A percentile compares a stretch with the other conserved stretches of the same genome.
Evolutionary conservation across 2,888 invertebrate species (phyloP).

Genomic region (Meganola albula): DNA sequence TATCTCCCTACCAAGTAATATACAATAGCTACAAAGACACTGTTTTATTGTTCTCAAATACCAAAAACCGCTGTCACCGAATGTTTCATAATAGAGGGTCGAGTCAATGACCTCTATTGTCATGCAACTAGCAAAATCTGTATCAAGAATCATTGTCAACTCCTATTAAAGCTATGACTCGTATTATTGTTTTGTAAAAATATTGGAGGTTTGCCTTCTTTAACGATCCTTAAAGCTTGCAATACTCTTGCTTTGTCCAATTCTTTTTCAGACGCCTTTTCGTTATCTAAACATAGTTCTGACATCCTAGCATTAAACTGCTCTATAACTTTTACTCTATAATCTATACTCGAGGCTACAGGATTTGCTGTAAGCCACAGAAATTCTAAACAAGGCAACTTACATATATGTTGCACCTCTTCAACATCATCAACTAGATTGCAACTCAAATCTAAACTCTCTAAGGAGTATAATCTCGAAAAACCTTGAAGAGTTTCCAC

Average conservation of each 20-base stretch:
- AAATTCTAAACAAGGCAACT: conserved; percentile 91
- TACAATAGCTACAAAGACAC: no score
- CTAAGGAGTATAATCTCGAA: conserved; percentile 90
- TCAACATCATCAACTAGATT: conserved; percentile 89
- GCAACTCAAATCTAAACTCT: conserved; percentile 90
- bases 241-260: conserved; percentile 94
- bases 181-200: conserved; percentile 72
- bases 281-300: conserved; percentile 92
- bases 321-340: conserved; percentile 92
- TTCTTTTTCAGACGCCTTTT: conserved; percentile 91
- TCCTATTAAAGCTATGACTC: conserved; percentile 64
- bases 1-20: no score
- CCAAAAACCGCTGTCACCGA: no score
- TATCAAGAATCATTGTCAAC: conserved; percentile 51
- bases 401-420: conserved; percentile 87
- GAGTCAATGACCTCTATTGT: no score
- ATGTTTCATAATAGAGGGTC: no score
- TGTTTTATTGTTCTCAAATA: no score
- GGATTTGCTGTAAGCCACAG: conserved; percentile 93
- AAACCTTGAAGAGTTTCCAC: conserved; percentile 84
- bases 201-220: conserved; percentile 81
- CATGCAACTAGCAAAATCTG: no score
- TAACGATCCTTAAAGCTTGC: conserved; percentile 89
- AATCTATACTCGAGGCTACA: conserved; percentile 90
- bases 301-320: conserved; percentile 89